These are phyloP conservation scores for Poliocrania exsul DNA, from an alignment of 2,797 vertebrate genomes.

Conservation along the genomic window DNA sequence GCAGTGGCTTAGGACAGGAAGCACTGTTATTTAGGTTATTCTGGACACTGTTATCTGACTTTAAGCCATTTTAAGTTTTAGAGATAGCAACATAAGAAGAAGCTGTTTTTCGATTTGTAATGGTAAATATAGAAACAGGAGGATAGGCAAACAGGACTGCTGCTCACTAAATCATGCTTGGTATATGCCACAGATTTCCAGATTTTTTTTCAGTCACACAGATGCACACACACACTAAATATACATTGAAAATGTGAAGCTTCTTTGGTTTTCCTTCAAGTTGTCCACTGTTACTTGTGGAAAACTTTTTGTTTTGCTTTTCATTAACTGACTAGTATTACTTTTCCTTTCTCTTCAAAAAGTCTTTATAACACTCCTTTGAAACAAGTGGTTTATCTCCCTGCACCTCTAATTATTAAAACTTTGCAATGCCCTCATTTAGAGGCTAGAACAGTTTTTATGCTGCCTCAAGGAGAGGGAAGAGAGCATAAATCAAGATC, in stretches of 20 bases:
- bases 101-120: background rate
- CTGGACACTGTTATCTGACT: conserved; percentile 16
- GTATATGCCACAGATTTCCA: background rate
- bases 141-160: background rate
- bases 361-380: background rate
- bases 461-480: background rate
- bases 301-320: background rate
- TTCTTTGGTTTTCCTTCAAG: background rate
- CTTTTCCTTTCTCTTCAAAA: background rate
- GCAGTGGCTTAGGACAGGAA: background rate
- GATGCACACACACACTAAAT: background rate
- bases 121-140: background rate
- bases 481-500: background rate
- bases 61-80: conserved; percentile 3
- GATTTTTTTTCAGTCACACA: background rate
- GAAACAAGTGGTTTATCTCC: background rate
- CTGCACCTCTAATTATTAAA: background rate
- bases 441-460: background rate
- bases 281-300: background rate
- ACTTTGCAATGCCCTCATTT: background rate
- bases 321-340: background rate
- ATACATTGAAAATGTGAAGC: background rate
- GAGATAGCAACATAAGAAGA: background rate
- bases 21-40: background rate
- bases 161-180: background rate